phyloP scores from a whole-genome alignment of 2,797 vertebrate species.

The Hydrocynus forskahlii region DNA sequence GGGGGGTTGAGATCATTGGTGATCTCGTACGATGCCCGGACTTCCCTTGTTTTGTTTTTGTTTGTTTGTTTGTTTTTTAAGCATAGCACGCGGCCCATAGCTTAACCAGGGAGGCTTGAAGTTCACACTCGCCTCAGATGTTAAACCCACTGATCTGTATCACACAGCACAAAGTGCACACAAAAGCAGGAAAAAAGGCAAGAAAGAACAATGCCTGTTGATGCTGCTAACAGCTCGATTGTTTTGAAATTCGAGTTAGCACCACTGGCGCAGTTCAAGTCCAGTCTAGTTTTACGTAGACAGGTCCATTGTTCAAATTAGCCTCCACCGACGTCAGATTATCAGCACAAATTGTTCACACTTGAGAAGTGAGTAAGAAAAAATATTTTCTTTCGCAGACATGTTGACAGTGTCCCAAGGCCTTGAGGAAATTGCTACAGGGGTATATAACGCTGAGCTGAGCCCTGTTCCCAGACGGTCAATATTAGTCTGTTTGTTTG shows the following conservation, averaged over 20 bases:
- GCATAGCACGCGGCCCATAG: slow-evolving; percentile 6
- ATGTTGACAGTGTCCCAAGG: slow-evolving; percentile 54
- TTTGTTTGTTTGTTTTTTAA: slow-evolving; percentile 24
- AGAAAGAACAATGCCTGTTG: slow-evolving; percentile 25
- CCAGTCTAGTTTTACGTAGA: slow-evolving; percentile 14
- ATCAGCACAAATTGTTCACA: slow-evolving; percentile 46
- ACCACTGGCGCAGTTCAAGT: neutral
- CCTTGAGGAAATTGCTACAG: slow-evolving; percentile 59
- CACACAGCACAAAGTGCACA: slow-evolving; percentile 30
- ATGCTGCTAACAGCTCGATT: slow-evolving; percentile 13
- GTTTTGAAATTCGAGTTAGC: slow-evolving; percentile 28
- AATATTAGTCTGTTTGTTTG: slow-evolving; percentile 78
- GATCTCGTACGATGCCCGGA: slow-evolving; percentile 65
- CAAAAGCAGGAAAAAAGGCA: slow-evolving; percentile 15
- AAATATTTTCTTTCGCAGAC: slow-evolving; percentile 53
- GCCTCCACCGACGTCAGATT: slow-evolving; percentile 23
- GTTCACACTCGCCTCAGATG: slow-evolving; percentile 35
- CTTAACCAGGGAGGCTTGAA: slow-evolving; percentile 15
- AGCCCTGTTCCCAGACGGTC: slow-evolving; percentile 72
- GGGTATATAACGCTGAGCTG: slow-evolving; percentile 55
- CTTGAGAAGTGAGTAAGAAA: slow-evolving; percentile 37
- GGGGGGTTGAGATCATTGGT: slow-evolving; percentile 36
- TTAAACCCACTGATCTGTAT: slow-evolving; percentile 42
- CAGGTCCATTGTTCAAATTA: slow-evolving; percentile 45
- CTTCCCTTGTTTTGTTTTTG: slow-evolving; percentile 40